Evolutionary conservation across 2,113 vertebrate species (phyloP).

Genomic region (Poecile atricapillus): DNA sequence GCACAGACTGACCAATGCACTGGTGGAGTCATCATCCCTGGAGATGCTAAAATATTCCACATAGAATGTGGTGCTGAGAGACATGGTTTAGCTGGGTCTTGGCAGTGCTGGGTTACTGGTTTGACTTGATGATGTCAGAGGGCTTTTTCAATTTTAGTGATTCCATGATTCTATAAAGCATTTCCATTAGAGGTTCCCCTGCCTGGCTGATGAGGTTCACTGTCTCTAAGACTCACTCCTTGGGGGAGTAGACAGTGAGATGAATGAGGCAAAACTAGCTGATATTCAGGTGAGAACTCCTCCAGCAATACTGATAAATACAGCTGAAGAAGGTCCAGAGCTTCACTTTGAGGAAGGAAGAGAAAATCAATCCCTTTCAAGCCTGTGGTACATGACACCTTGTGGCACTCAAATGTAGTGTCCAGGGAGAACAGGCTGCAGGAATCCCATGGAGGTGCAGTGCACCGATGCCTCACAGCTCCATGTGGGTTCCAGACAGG

Average conservation of each 20-base stretch:
- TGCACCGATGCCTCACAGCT: background rate
- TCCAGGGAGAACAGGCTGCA: background rate
- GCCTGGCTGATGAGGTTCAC: background rate
- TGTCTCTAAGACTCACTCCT: background rate
- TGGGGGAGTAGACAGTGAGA: background rate
- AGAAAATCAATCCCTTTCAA: background rate
- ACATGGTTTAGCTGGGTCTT: background rate
- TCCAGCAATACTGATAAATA: background rate
- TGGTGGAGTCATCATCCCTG: background rate
- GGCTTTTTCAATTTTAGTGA: background rate
- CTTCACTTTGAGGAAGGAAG: background rate
- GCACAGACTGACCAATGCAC: background rate
- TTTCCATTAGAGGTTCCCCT: background rate
- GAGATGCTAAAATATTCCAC: background rate
- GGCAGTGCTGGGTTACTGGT: background rate
- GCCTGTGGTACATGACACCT: background rate
- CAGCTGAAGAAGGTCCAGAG: background rate
- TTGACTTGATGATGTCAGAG: background rate
- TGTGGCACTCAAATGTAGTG: fast-evolving
- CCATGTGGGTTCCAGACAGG: background rate
- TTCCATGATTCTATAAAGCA: background rate
- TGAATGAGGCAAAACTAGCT: background rate
- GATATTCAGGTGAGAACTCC: background rate
- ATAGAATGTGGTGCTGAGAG: background rate
- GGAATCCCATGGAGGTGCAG: background rate